phyloP scores from a whole-genome alignment of 2,113 vertebrate genomes.

The Peucedramus taeniatus region DNA sequence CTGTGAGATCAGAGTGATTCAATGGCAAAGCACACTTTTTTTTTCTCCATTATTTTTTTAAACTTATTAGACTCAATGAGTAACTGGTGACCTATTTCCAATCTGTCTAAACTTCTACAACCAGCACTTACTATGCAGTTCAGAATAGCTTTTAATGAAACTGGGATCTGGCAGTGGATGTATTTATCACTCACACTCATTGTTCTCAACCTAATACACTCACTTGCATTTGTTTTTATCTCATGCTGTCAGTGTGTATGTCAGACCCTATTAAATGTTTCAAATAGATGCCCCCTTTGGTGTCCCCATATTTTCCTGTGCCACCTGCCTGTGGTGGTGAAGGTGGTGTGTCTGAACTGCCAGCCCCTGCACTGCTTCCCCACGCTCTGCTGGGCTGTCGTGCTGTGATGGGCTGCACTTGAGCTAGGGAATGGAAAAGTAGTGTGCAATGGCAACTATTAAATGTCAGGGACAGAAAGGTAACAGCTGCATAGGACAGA shows the following conservation, averaged over 20 bases:
- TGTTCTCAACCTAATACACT: background rate
- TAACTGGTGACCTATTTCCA: background rate
- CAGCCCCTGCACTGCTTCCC: fast-evolving
- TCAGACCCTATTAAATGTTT: background rate
- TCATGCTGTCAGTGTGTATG: background rate
- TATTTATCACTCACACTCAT: background rate
- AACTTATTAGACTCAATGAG: background rate
- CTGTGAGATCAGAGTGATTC: background rate
- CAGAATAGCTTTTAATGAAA: background rate
- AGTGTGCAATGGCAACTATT: background rate
- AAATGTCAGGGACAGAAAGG: background rate
- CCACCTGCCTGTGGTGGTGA: background rate
- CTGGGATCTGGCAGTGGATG: background rate
- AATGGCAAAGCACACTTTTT: background rate
- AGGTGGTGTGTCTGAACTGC: fast-evolving
- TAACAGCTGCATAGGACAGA: background rate
- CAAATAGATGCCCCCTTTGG: background rate
- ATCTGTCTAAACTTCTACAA: background rate
- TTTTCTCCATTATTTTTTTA: background rate
- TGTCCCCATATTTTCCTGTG: background rate
- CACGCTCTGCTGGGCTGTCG: fast-evolving
- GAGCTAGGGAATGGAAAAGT: background rate
- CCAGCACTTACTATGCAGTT: conserved; percentile 24
- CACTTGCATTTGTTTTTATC: background rate
- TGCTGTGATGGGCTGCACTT: background rate